Evolutionary conservation across 2,113 vertebrate genomes (phyloP).

Genomic region (Percina caprodes): DNA sequence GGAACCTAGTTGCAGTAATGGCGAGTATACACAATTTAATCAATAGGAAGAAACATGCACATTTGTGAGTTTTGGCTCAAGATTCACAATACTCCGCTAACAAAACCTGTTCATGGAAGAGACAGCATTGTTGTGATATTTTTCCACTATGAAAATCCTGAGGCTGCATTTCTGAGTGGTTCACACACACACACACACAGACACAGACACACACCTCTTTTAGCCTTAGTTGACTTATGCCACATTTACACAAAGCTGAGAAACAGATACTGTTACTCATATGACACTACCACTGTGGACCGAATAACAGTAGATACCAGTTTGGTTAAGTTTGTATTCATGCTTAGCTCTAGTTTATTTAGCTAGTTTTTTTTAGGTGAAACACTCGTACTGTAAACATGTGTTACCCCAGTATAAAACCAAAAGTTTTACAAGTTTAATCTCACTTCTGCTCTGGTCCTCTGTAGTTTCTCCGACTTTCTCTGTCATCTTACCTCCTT

Average conservation of each 20-base stretch:
- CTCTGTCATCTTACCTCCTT: slow-evolving; percentile 34
- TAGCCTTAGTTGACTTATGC: background rate
- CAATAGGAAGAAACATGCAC: too few relatives aligned
- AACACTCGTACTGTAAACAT: too few relatives aligned
- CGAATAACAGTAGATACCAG: background rate
- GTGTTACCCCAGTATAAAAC: too few relatives aligned
- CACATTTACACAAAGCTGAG: too few relatives aligned
- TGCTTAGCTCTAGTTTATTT: background rate
- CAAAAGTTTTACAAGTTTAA: slow-evolving; percentile 16
- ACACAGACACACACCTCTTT: background rate
- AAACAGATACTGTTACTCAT: background rate
- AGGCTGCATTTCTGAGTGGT: background rate
- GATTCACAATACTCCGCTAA: background rate
- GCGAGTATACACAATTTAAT: background rate
- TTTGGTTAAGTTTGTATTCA: background rate
- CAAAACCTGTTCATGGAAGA: background rate
- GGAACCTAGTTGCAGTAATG: background rate
- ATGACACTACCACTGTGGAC: background rate
- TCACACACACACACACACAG: background rate
- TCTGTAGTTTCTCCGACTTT: slow-evolving; percentile 6
- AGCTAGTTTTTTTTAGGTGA: too few relatives aligned
- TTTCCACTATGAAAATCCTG: background rate
- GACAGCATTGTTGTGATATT: background rate
- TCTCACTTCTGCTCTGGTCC: slow-evolving; percentile 11
- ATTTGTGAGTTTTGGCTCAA: background rate